Percentiles rank a stretch among this genome's conserved stretches.
These are phyloP conservation scores for Helobdella robusta DNA, from an alignment of 2,888 invertebrate species.

Conservation along the genomic window DNA sequence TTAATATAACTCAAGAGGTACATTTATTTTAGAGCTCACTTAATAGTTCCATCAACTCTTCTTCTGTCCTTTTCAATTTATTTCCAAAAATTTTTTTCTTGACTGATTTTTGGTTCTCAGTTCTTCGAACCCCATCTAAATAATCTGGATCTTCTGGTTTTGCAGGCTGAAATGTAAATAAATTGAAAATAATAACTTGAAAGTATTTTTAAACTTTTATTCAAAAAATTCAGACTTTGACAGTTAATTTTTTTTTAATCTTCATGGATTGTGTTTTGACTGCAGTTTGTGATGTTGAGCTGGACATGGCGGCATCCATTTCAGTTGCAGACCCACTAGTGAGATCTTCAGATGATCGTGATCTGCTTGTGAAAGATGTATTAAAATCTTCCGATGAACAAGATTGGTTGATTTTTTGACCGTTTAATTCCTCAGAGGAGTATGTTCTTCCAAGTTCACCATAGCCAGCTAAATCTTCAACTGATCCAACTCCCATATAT, in stretches of 20 bases:
- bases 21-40: slow-evolving; percentile 17
- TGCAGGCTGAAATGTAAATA: not conserved
- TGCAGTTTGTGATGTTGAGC: too few relatives aligned
- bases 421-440: slow-evolving; percentile 10
- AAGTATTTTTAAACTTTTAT: not conserved
- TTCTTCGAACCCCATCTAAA: slow-evolving; percentile 9
- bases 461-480: slow-evolving; percentile 37
- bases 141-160: slow-evolving; percentile 11
- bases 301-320: too few relatives aligned
- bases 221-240: not conserved
- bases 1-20: slow-evolving; percentile 6
- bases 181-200: not conserved
- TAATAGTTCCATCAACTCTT: slow-evolving; percentile 63
- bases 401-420: not conserved
- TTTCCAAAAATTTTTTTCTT: slow-evolving; percentile 54
- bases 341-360: slow-evolving; percentile 16
- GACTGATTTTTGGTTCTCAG: slow-evolving; percentile 52
- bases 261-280: not conserved
- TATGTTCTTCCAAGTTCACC: slow-evolving; percentile 1
- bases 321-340: not conserved
- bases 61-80: slow-evolving; percentile 56
- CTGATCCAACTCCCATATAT: slow-evolving; percentile 40
- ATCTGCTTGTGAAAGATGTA: not conserved
- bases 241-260: not conserved
- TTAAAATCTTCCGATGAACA: slow-evolving; percentile 21